phyloP scores from a whole-genome alignment of 2,888 invertebrate genomes.

The Tuta absoluta region DNA sequence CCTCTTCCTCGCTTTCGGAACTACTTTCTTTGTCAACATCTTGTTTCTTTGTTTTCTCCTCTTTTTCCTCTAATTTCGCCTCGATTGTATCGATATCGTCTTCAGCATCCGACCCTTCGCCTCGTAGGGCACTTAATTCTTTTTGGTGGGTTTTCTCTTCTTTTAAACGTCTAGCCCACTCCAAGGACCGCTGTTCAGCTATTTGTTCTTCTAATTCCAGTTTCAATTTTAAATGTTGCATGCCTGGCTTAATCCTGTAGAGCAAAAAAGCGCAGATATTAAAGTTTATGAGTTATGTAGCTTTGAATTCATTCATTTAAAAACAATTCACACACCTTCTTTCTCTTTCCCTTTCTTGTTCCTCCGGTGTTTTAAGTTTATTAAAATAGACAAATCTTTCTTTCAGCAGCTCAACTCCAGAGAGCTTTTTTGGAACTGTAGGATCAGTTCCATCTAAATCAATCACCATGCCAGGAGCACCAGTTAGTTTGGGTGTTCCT shows the following conservation, averaged over 20 bases:
- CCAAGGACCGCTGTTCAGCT: conserved; percentile 84
- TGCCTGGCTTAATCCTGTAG: conserved; percentile 84
- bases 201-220: conserved; percentile 87
- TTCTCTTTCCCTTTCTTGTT: conserved; percentile 79
- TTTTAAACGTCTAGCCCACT: conserved; percentile 85
- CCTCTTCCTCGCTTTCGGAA: conserved; percentile 68
- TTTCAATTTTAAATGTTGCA: conserved; percentile 85
- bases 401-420: conserved; percentile 85
- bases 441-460: conserved; percentile 57
- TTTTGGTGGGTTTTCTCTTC: conserved; percentile 68
- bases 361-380: conserved; percentile 73
- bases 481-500: conserved; percentile 71
- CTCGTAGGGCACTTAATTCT: conserved; percentile 58
- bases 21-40: conserved; percentile 56
- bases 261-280: background rate
- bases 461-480: conserved; percentile 76
- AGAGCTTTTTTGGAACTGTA: conserved; percentile 57
- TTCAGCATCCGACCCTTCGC: conserved; percentile 60
- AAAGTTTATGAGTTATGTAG: no score
- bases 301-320: no score
- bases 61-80: conserved; percentile 58
- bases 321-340: no score
- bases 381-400: conserved; percentile 87
- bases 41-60: conserved; percentile 28
- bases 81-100: conserved; percentile 72